Base-by-base conservation (phyloP, 2,113 vertebrate genomes). In the Nanorana parkeri region DNA sequence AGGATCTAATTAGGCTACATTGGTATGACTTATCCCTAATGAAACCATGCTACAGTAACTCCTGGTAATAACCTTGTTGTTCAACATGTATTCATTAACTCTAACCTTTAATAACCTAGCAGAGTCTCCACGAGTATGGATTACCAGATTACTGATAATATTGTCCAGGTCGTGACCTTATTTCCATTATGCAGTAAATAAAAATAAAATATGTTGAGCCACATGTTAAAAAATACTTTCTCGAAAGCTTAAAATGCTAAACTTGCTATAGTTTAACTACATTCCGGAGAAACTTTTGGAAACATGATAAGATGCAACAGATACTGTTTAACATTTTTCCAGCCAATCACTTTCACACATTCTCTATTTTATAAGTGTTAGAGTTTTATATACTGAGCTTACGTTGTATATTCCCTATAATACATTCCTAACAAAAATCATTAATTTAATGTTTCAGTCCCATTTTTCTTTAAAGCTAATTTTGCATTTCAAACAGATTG, bases 1-100 rank as follows among this genome's bases (percentile, higher is more conserved):
- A 47, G 66, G 66, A 68, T 68, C 32, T 47, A 68, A 68, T 68
- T 68, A 68, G 66, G 66, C 21, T 68, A 68, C 32, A 47, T 68
- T 68, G 66, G 66, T 24, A 47, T 47, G 66, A 68, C 66, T 41
- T 68, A 68, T 68, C 16, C 66, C 32, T 68, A 68, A 68, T 68
- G 32, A 47, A 47, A 47, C 41, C 6, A 47, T 47, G 41, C 41
- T 47, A 47, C 41, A 47, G 10, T 13, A 47, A 47, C 32, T 68
- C 66, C 66, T n/a, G 41, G 20, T 47, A 68, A 68, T 68, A 68
- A 68, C 47, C 66, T 41, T 68, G 32, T 47, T 68, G 66, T 47
- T 32, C 66, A 47, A 68, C 66, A 47, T 47, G 32, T 63, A 63
- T 24, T 63, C 64, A 66, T 66, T 66, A 66, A 66, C 64, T 32